Evolutionary conservation across 2,888 invertebrate species (phyloP).

Genomic region (Drosophila seclusa): DNA sequence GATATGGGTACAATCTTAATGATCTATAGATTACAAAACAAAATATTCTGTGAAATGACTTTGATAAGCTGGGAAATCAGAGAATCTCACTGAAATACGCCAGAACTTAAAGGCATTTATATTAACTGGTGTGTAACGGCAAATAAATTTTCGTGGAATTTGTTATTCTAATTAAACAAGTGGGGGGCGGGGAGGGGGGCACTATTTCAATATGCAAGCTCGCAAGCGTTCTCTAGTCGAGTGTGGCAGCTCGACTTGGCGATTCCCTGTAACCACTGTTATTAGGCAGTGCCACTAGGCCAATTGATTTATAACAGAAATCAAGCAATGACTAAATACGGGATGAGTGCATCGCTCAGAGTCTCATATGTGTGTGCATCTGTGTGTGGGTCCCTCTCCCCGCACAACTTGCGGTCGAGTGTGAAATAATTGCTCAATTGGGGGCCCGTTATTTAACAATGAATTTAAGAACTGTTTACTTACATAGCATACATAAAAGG

Average conservation of each 20-base stretch:
- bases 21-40: slow-evolving; percentile 2
- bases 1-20: slow-evolving; percentile 29
- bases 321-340: neutral
- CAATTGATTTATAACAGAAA: slow-evolving; percentile 57
- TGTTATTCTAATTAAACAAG: slow-evolving; percentile 21
- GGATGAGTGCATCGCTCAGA: slow-evolving; percentile 16
- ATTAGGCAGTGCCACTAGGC: slow-evolving; percentile 7
- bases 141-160: slow-evolving; percentile 5
- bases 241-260: neutral
- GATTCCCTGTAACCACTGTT: neutral
- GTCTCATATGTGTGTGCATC: neutral
- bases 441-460: neutral
- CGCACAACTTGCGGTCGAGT: neutral
- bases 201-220: neutral
- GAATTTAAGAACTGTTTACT: slow-evolving; percentile 14
- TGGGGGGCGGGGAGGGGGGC: slow-evolving; percentile 18
- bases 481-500: slow-evolving; percentile 27
- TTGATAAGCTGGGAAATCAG: slow-evolving; percentile 1
- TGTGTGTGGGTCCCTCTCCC: neutral
- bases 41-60: neutral
- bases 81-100: neutral
- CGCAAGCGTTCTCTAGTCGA: neutral
- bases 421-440: slow-evolving; percentile 3
- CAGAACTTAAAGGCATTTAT: neutral
- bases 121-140: slow-evolving; percentile 1